Conservation (phyloP, 2,888 invertebrate species). For the Campopleginae sp. region DNA sequence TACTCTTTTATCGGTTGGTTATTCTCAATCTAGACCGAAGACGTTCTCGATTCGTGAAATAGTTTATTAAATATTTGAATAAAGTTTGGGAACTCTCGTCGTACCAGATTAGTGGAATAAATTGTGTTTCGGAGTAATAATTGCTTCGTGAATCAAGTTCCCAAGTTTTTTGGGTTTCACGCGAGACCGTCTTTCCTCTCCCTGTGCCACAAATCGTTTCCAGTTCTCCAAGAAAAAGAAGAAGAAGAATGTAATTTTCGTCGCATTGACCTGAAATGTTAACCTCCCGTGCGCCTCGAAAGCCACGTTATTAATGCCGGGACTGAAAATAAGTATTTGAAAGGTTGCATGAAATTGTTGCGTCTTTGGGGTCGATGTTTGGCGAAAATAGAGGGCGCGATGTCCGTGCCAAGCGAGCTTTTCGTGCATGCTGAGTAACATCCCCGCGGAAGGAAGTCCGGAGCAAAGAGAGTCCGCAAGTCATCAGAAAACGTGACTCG, state of each 20-base stretch:
- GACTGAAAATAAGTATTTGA: background rate
- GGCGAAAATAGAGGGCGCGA: constrained; percentile 61
- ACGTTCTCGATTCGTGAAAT: no score
- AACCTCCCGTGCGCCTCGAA: background rate
- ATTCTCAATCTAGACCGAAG: no score
- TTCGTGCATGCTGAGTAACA: constrained; percentile 13
- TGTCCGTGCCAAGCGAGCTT: constrained; percentile 58
- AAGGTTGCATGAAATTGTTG: constrained; percentile 29
- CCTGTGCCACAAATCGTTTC: background rate
- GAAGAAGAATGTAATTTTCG: constrained; percentile 10
- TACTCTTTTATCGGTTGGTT: background rate
- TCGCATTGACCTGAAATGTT: constrained; percentile 17
- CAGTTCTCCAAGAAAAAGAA: background rate
- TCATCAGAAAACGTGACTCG: constrained; percentile 41
- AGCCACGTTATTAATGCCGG: background rate
- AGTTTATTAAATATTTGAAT: background rate
- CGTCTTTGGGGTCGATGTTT: constrained; percentile 59
- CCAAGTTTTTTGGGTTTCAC: background rate
- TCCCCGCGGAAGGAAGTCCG: constrained; percentile 20
- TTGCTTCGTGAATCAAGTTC: background rate
- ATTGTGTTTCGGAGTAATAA: background rate
- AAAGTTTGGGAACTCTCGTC: background rate
- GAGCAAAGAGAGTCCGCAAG: constrained; percentile 35
- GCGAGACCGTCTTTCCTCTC: background rate
- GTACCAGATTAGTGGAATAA: background rate